Evolutionary conservation across 2,113 vertebrate genomes (phyloP).

Genomic region (Nanorana parkeri): DNA sequence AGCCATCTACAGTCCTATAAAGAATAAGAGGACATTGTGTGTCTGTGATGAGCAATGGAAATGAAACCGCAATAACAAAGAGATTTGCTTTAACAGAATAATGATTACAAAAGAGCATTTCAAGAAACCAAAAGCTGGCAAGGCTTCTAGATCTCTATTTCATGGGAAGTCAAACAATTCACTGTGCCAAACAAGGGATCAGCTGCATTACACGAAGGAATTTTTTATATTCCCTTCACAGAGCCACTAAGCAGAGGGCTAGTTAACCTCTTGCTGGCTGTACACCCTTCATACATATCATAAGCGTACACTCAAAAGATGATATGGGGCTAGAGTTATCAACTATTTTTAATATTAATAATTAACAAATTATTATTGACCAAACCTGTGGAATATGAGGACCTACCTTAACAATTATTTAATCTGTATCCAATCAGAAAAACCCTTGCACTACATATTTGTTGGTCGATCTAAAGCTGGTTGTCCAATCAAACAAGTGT

Average conservation of each 20-base stretch:
- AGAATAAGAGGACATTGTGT: slow-evolving; percentile 58
- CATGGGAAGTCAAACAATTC: slow-evolving; percentile 65
- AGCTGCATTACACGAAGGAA: slow-evolving; percentile 46
- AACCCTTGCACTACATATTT: too few species aligned
- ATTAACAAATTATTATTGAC: too few species aligned
- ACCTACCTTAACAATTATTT: too few species aligned
- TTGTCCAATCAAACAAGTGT: too few species aligned
- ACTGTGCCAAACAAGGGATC: slow-evolving; percentile 62
- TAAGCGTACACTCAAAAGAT: too few species aligned
- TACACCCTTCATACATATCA: too few species aligned
- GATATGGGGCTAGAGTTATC: too few species aligned
- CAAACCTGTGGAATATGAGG: too few species aligned
- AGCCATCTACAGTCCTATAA: slow-evolving; percentile 61
- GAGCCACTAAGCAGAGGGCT: slow-evolving; percentile 16
- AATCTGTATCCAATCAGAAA: too few species aligned
- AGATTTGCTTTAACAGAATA: slow-evolving; percentile 75
- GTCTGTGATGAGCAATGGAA: slow-evolving; percentile 65
- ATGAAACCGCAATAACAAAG: slow-evolving; percentile 74
- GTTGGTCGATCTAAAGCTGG: too few species aligned
- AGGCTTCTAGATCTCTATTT: slow-evolving; percentile 68
- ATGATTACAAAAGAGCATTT: slow-evolving; percentile 71
- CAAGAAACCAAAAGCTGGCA: slow-evolving; percentile 71
- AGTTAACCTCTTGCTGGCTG: slow-evolving; percentile 34
- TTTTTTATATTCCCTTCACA: slow-evolving; percentile 40
- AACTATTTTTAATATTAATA: too few species aligned